Evolutionary conservation across 2,113 vertebrate species (phyloP).

Genomic region (Gopherus flavomarginatus): DNA sequence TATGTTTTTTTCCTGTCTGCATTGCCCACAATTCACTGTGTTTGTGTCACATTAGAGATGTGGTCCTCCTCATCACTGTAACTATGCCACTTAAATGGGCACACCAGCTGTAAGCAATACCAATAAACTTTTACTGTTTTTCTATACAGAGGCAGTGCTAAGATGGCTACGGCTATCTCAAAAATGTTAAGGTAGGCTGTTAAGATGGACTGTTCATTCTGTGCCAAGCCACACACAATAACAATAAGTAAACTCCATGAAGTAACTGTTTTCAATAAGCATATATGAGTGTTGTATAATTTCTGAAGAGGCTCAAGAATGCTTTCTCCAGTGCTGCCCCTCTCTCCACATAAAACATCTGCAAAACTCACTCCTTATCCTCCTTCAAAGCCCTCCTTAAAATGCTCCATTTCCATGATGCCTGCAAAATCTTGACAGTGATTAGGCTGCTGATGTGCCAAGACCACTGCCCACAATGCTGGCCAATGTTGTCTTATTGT

Average conservation of each 20-base stretch:
- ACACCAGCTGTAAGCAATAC: background rate
- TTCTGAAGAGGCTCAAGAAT: background rate
- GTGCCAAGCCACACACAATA: background rate
- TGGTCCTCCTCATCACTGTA: background rate
- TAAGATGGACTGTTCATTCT: background rate
- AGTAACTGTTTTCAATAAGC: background rate
- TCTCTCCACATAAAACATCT: background rate
- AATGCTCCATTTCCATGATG: rapidly evolving
- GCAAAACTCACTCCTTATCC: background rate
- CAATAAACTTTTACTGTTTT: background rate
- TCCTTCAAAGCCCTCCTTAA: background rate
- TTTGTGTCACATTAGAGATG: background rate
- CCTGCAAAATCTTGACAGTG: background rate
- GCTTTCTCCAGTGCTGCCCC: background rate
- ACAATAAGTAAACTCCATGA: background rate
- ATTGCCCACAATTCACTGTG: background rate
- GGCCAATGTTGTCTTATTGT: rapidly evolving
- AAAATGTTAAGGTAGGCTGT: background rate
- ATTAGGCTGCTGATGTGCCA: background rate
- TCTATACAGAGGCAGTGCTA: background rate
- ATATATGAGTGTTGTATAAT: background rate
- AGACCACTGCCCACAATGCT: background rate
- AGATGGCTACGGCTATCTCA: background rate
- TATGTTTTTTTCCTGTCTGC: rapidly evolving
- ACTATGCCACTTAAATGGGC: rapidly evolving